Percentiles rank a stretch among this genome's conserved stretches.
These are phyloP conservation scores for Pyrgilauda ruficollis DNA, from an alignment of 2,113 vertebrate species.

Conservation along the genomic window DNA sequence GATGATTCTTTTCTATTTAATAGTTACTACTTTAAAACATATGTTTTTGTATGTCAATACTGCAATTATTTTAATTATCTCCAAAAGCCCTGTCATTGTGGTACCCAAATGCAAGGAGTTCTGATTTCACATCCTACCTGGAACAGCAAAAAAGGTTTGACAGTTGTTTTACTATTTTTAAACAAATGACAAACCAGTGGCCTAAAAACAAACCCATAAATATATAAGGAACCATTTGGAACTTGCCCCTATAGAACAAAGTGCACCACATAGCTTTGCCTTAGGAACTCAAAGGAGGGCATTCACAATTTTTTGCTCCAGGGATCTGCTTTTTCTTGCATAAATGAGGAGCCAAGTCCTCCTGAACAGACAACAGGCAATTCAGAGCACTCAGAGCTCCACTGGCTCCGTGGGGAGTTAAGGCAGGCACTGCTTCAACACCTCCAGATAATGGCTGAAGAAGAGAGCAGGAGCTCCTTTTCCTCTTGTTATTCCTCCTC, in stretches of 20 bases:
- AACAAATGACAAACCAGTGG: background rate
- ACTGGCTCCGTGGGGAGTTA: background rate
- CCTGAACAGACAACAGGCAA: background rate
- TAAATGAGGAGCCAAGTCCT: background rate
- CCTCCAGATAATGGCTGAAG: background rate
- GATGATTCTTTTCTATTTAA: background rate
- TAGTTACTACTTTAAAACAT: background rate
- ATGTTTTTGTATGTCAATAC: background rate
- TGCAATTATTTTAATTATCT: background rate
- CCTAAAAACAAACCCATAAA: slow-evolving; percentile 6
- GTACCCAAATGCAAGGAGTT: background rate
- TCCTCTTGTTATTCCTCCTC: background rate
- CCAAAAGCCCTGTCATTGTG: background rate
- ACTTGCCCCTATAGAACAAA: background rate
- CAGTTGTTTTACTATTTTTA: background rate
- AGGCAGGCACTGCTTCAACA: background rate
- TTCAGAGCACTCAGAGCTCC: background rate
- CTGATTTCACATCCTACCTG: background rate
- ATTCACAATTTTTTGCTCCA: background rate
- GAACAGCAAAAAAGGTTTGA: background rate
- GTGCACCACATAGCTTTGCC: background rate
- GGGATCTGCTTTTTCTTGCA: slow-evolving; percentile 2
- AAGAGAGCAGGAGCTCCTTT: background rate
- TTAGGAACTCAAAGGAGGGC: slow-evolving; percentile 1
- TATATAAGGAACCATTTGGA: background rate